Base-by-base conservation (phyloP, 2,797 vertebrate genomes). In the Allobates femoralis region DNA sequence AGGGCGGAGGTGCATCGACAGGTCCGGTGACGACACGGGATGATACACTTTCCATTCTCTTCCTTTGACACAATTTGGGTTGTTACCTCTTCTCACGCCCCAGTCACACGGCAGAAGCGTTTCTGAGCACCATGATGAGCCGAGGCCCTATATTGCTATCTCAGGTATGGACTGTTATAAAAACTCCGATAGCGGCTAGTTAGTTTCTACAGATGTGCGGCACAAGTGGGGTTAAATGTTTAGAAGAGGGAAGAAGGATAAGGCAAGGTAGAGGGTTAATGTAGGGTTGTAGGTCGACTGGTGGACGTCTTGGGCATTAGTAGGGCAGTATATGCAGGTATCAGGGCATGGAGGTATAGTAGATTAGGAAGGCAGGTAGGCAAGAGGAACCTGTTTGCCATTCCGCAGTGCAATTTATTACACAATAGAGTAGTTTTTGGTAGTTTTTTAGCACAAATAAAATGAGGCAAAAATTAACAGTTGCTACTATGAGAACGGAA, bases 1-100 rank as follows among this genome's bases (percentile, higher is more conserved):
- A 88, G 86, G 86, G 86, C 86, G 86, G 82, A 76, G 86, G 86
- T 88, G 32, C 60, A 80, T 28, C 19, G 85, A 88, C 86, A 88
- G 86, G 86, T 84, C 67, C 77, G 80, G 77, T 87, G 86, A 87
- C 86, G 81, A 84, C 81, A 87, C 19, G 41, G 53, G 77, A 87
- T 85, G 83, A 85, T 88, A 88, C 78, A 76, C 69, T 85, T 88
- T 85, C 86, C 77, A 88, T 88, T 74, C 78, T 81, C 77, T 85
- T 46, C 66, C 74, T 85, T 88, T 81, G 58, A 81, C 81, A 85
- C 86, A 88, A 80, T 88, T 85, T 85, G 21, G 67, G 67, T 81
- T 84, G 58, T 88, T 85, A 85, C 86, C 60, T 85, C 32, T 53
- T 78, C 64, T 81, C 56, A 80, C 81, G 53, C 66, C 75, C 69